Conservation (phyloP, 2,888 invertebrate species). For the Trichopoda pennipes region DNA sequence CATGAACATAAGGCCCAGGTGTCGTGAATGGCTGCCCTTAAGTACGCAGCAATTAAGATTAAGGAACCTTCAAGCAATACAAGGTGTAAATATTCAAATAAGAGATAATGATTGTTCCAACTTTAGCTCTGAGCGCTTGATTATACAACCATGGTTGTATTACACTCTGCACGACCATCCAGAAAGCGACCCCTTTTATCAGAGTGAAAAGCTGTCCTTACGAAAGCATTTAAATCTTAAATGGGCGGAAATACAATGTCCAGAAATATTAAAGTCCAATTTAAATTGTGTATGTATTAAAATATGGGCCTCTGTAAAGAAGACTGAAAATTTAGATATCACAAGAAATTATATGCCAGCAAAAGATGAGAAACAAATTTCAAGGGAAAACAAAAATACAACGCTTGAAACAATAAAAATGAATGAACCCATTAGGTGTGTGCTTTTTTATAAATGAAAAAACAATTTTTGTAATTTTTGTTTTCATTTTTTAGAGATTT, state of each 20-base stretch:
- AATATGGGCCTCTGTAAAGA: conserved; percentile 76
- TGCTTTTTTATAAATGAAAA: not conserved
- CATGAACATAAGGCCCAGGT: conserved; percentile 76
- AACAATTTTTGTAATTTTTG: not conserved
- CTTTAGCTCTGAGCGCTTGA: not conserved
- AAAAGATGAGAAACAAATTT: not conserved
- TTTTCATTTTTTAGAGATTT: conserved; percentile 66
- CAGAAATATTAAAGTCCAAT: conserved; percentile 82
- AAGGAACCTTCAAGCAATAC: conserved; percentile 89
- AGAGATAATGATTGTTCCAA: conserved; percentile 23
- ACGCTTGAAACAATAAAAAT: conserved; percentile 14
- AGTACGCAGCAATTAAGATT: conserved; percentile 92
- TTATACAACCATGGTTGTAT: conserved; percentile 85
- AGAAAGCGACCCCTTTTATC: conserved; percentile 92
- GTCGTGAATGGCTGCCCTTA: conserved; percentile 83
- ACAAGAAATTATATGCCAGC: not conserved
- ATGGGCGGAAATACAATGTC: conserved; percentile 90
- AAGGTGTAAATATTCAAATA: conserved; percentile 83
- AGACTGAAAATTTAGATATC: conserved; percentile 65
- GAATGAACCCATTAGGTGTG: conserved; percentile 66
- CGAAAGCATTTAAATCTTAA: conserved; percentile 86
- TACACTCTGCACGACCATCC: conserved; percentile 90
- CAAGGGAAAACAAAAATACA: not conserved
- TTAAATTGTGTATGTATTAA: conserved; percentile 79
- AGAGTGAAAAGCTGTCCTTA: conserved; percentile 87